Evolutionary conservation across 2,888 invertebrate genomes (phyloP).

Genomic region (Onchidella celtica): DNA sequence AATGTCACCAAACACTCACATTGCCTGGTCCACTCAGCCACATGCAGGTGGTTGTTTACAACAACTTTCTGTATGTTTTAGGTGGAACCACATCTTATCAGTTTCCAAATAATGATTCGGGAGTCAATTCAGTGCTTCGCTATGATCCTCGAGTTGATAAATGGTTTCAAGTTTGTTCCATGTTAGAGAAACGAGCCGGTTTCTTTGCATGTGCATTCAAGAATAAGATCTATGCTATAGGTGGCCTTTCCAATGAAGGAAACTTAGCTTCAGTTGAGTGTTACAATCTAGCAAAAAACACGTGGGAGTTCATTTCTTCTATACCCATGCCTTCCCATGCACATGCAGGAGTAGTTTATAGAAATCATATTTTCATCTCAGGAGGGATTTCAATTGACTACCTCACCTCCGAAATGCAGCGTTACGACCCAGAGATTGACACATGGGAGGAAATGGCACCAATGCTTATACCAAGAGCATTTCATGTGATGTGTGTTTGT

Average conservation of each 20-base stretch:
- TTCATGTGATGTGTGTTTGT: slow-evolving; percentile 80
- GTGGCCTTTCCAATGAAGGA: slow-evolving; percentile 79
- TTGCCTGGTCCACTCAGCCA: slow-evolving; percentile 79
- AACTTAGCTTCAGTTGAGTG: slow-evolving; percentile 78
- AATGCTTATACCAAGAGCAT: slow-evolving; percentile 79
- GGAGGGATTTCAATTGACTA: slow-evolving; percentile 80
- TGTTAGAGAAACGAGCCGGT: slow-evolving; percentile 79
- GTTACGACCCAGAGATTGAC: slow-evolving; percentile 75
- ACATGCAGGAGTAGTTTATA: slow-evolving; percentile 79
- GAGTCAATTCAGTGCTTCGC: slow-evolving; percentile 78
- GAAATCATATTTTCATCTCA: slow-evolving; percentile 77
- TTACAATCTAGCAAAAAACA: slow-evolving; percentile 78
- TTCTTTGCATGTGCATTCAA: slow-evolving; percentile 79
- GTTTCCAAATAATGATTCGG: slow-evolving; percentile 80
- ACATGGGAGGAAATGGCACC: slow-evolving; percentile 80
- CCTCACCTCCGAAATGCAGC: slow-evolving; percentile 79
- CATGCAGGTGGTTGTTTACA: slow-evolving; percentile 79
- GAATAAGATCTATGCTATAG: slow-evolving; percentile 77
- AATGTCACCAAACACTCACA: slow-evolving; percentile 76
- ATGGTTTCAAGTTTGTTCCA: slow-evolving; percentile 78
- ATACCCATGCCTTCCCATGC: slow-evolving; percentile 80
- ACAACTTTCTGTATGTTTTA: slow-evolving; percentile 78
- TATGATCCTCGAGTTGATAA: slow-evolving; percentile 79
- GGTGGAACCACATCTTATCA: slow-evolving; percentile 80
- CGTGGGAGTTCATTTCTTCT: slow-evolving; percentile 77